Conservation (phyloP, 2,888 invertebrate genomes). For the Entomobrya multifasciata region DNA sequence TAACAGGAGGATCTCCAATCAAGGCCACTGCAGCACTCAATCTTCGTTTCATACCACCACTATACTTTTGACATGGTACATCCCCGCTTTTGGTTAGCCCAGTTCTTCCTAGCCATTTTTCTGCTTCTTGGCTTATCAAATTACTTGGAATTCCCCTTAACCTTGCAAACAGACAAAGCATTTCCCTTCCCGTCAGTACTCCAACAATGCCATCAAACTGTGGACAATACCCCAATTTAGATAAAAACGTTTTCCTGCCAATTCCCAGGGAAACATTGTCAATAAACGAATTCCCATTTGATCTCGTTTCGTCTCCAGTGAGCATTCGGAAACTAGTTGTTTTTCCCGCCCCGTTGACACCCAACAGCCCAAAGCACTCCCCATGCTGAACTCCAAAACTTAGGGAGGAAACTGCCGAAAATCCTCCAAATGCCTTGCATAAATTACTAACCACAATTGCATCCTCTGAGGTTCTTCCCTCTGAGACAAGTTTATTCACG, state of each 20-base stretch:
- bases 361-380: conserved; percentile 82
- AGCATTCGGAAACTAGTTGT: conserved; percentile 84
- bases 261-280: neutral
- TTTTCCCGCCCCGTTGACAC: conserved; percentile 81
- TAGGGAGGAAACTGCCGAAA: conserved; percentile 85
- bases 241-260: conserved; percentile 11
- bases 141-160: conserved; percentile 86
- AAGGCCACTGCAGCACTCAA: conserved; percentile 89
- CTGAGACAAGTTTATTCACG: neutral
- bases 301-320: conserved; percentile 82
- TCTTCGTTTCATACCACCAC: conserved; percentile 90
- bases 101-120: conserved; percentile 71
- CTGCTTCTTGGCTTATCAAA: conserved; percentile 44
- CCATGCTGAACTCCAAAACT: conserved; percentile 85
- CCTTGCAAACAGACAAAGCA: conserved; percentile 87
- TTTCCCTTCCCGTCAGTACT: conserved; percentile 88
- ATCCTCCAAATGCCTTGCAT: conserved; percentile 79
- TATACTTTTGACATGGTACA: conserved; percentile 82
- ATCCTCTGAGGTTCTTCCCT: conserved; percentile 41
- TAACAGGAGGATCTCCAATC: conserved; percentile 86
- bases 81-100: conserved; percentile 76
- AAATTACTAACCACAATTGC: conserved; percentile 55
- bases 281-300: conserved; percentile 81
- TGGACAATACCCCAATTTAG: conserved; percentile 91
- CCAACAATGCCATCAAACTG: conserved; percentile 92